Evolutionary conservation across 2,113 vertebrate genomes (phyloP).

Genomic region (Caloenas nicobarica): DNA sequence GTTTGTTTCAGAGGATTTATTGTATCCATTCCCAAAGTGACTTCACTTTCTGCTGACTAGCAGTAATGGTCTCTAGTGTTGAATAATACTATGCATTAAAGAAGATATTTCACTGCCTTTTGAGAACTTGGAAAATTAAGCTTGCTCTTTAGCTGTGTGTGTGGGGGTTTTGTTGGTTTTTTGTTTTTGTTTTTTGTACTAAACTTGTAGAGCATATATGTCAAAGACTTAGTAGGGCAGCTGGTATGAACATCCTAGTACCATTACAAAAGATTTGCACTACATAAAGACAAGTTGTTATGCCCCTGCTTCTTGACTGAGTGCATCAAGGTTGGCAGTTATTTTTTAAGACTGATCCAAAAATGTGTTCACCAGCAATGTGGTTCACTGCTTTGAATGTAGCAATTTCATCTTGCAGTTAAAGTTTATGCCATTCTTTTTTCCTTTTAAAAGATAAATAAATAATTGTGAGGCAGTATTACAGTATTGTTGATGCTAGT

Average conservation of each 20-base stretch:
- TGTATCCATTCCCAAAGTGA: neutral
- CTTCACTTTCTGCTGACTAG: neutral
- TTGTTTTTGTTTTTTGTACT: neutral
- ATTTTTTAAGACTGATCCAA: neutral
- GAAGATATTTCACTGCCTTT: neutral
- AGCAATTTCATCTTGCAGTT: neutral
- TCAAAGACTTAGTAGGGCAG: neutral
- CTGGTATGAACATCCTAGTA: neutral
- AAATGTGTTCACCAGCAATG: neutral
- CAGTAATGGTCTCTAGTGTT: neutral
- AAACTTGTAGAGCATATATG: neutral
- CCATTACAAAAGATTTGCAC: neutral
- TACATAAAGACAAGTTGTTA: neutral
- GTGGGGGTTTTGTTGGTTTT: too few relatives aligned
- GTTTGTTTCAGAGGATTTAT: neutral
- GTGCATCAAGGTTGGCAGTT: neutral
- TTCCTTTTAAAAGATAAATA: neutral
- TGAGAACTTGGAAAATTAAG: neutral
- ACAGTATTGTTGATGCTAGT: neutral
- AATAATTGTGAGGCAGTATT: neutral
- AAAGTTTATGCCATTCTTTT: neutral
- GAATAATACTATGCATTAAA: neutral
- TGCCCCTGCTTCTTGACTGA: neutral
- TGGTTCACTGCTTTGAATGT: neutral
- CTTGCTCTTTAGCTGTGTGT: rapidly evolving